Percentiles rank a stretch among this genome's conserved stretches.
Conservation (phyloP, 2,888 invertebrate species). For the Latrodectus hesperus region DNA sequence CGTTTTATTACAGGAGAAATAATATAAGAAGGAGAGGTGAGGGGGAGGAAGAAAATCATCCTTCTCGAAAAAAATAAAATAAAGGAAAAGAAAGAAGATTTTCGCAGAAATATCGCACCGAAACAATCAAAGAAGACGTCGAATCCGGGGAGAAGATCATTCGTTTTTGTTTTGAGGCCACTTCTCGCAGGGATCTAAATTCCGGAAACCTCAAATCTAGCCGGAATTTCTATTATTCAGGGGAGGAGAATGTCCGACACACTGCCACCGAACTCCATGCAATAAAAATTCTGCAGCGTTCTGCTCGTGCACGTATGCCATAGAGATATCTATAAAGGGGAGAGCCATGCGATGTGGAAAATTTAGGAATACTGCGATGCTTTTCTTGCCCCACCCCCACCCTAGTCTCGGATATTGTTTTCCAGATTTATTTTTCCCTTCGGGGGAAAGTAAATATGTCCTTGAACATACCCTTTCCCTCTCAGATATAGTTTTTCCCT, state of each 20-base stretch:
- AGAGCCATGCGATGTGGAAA: constrained; percentile 11
- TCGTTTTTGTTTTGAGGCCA: constrained; percentile 22
- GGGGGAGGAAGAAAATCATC: neutral
- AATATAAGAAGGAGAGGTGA: neutral
- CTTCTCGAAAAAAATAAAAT: constrained; percentile 6
- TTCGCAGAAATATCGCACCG: constrained; percentile 26
- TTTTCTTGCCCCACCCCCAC: neutral
- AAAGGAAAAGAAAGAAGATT: constrained; percentile 9
- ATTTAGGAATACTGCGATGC: neutral
- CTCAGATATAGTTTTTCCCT: constrained; percentile 4
- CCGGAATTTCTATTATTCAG: constrained; percentile 42
- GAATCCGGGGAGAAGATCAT: constrained; percentile 40
- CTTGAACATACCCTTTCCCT: constrained; percentile 12
- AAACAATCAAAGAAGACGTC: constrained; percentile 46
- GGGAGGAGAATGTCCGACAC: constrained; percentile 18
- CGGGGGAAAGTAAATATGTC: constrained; percentile 47
- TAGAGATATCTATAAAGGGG: constrained; percentile 43
- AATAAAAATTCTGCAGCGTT: constrained; percentile 26
- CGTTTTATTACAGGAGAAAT: too few relatives aligned
- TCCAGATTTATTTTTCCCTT: constrained; percentile 50
- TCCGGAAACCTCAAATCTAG: constrained; percentile 36
- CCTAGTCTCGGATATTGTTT: constrained; percentile 39
- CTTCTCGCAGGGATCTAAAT: constrained; percentile 25
- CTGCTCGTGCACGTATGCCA: constrained; percentile 17
- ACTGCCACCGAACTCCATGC: constrained; percentile 8